Evolutionary conservation across 1,140 invertebrate species (phyloP), one percentile per base, ranked within the genome.

Genomic region (Drosophila malerkotliana): DNA sequence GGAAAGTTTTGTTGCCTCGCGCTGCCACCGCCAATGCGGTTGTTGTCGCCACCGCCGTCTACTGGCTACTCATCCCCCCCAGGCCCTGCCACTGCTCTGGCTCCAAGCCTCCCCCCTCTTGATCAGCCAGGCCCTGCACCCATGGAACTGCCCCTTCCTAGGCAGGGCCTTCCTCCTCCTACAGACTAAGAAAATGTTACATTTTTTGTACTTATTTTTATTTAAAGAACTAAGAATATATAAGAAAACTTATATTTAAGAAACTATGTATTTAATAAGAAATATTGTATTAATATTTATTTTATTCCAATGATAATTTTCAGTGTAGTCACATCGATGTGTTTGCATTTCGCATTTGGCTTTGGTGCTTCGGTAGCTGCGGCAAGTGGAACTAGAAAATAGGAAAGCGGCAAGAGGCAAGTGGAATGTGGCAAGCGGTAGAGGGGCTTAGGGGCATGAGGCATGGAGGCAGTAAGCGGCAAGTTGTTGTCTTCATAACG

Each of bases 291-390:
- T 6, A 8, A 41, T 5, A 37, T n/a, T 5, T 6, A 41, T n/a
- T 1, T n/a, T 4, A 14, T n/a, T n/a, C 4, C 15, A n/a, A 14
- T 41, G 0, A 14, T n/a, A 4, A 14, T 44, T 8, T 15, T 15
- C n/a, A 18, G 39, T 44, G 39, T 18, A 44, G 7, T n/a, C n/a
- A 5, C 39, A 18, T 44, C 39, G 55, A 54, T 49, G 58, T 84
- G 82, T 85, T 85, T 85, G 82, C 78, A 87, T 81, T 85, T 87
- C 71, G 82, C 82, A 85, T 85, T 85, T 84, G 62, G 58, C 56
- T 66, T 61, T 76, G 57, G 51, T 41, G 30, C 12, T 18, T 14
- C 24, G 32, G 47, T 32, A 44, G 39, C 39, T 68, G 64, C 63
- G 66, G 49, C 66, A 56, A 69, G 66, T 69, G 39, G 34, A 37